These are phyloP conservation scores for Cephalotes varians DNA, from an alignment of 2,888 invertebrate species.

Conservation along the genomic window DNA sequence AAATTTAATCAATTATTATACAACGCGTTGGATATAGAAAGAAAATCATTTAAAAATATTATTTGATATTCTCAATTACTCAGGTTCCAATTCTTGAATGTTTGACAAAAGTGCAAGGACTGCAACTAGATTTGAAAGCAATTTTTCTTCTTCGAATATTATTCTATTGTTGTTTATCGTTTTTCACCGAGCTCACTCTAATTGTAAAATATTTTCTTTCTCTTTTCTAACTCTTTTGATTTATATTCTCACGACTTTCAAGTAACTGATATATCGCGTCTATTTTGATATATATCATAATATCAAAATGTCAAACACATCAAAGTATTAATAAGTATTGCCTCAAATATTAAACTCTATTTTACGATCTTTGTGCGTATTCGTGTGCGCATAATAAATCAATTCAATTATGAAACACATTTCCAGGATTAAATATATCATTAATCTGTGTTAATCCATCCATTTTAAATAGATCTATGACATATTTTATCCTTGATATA, in stretches of 20 bases:
- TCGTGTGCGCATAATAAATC: background rate
- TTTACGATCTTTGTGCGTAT: background rate
- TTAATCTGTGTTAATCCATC: background rate
- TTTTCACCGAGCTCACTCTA: background rate
- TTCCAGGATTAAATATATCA: background rate
- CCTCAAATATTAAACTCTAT: background rate
- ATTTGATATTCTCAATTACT: background rate
- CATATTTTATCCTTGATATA: background rate
- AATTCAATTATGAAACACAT: conserved; percentile 15
- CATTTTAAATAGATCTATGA: conserved; percentile 5
- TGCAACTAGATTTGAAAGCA: background rate
- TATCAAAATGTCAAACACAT: background rate
- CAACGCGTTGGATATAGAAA: background rate
- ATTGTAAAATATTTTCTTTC: background rate
- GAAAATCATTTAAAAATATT: background rate
- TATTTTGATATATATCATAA: background rate
- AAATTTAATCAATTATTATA: background rate
- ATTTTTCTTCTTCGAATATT: background rate
- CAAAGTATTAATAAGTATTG: no score
- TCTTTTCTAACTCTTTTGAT: background rate
- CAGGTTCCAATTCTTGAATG: background rate
- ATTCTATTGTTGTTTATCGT: background rate
- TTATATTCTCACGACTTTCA: background rate
- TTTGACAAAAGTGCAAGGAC: background rate
- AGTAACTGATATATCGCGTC: background rate